These are phyloP conservation scores for Chrysolina americana DNA, from an alignment of 2,888 invertebrate genomes.

Conservation along the genomic window DNA sequence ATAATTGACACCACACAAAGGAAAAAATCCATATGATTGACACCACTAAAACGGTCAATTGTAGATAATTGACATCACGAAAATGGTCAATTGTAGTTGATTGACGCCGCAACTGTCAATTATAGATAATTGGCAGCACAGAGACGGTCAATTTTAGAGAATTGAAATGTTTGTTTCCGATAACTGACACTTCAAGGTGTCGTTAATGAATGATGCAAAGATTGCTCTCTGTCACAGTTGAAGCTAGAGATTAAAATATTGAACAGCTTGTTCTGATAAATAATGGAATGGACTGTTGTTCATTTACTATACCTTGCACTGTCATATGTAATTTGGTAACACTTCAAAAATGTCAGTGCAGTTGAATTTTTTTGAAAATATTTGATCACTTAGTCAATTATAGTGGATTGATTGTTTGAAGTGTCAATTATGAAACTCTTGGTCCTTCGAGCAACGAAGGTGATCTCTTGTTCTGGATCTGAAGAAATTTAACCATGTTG, in stretches of 20 bases:
- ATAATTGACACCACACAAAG: neutral
- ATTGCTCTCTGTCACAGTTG: too few relatives aligned
- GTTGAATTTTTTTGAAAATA: too few relatives aligned
- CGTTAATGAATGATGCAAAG: neutral
- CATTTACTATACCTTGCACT: too few relatives aligned
- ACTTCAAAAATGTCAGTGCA: too few relatives aligned
- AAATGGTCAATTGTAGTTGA: too few relatives aligned
- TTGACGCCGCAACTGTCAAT: neutral
- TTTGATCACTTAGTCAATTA: neutral
- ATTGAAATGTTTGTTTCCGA: neutral
- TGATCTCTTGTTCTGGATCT: conserved; percentile 20
- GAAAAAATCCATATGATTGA: neutral
- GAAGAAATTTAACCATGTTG: conserved; percentile 47
- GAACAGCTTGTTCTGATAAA: too few relatives aligned
- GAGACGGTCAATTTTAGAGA: too few relatives aligned
- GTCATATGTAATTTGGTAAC: too few relatives aligned
- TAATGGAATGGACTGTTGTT: too few relatives aligned
- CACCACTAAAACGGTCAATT: too few relatives aligned
- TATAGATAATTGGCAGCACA: neutral
- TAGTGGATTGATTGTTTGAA: neutral
- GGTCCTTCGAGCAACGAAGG: neutral
- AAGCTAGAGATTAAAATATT: too few relatives aligned
- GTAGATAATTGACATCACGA: neutral
- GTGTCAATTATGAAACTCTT: neutral
- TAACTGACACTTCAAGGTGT: neutral